Percentiles rank a stretch among this genome's conserved stretches.
Evolutionary conservation across 2,113 vertebrate species (phyloP).

Genomic region (Glaucidium brasilianum): DNA sequence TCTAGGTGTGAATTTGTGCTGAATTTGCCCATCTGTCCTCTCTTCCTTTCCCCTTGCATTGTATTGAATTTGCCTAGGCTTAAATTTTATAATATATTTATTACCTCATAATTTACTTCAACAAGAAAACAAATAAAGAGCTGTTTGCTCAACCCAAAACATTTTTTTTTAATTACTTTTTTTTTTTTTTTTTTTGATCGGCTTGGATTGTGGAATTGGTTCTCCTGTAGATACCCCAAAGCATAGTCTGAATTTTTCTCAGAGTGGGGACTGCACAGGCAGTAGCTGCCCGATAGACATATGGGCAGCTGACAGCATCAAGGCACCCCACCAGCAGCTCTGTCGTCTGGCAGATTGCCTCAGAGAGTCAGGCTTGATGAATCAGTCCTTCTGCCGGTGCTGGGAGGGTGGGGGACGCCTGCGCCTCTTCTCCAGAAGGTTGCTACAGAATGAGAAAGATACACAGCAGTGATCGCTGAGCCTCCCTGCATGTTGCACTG

Average conservation of each 20-base stretch:
- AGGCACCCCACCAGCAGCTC: slow-evolving; percentile 36
- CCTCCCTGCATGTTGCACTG: fast-evolving
- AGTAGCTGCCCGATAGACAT: slow-evolving; percentile 19
- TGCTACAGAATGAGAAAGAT: neutral
- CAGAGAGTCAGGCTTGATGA: neutral
- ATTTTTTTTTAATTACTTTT: neutral
- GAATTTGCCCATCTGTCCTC: slow-evolving; percentile 20
- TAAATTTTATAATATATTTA: neutral
- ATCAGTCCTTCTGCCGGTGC: neutral
- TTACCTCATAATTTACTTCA: neutral
- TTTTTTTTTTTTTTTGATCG: neutral
- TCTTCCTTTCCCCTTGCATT: neutral
- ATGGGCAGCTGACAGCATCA: slow-evolving; percentile 34
- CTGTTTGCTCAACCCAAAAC: neutral
- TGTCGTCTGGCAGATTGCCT: slow-evolving; percentile 45
- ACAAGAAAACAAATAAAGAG: neutral
- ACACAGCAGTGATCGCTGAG: neutral
- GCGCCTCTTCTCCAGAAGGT: neutral
- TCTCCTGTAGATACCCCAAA: neutral
- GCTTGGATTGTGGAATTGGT: neutral
- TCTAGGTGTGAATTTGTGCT: slow-evolving; percentile 4
- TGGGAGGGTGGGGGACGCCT: neutral
- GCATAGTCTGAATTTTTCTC: neutral
- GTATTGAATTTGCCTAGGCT: neutral
- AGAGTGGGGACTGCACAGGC: neutral